Percentiles rank a stretch among this genome's conserved stretches.
phyloP scores from a whole-genome alignment of 2,797 vertebrate species.

The Melanotaenia parkinsoni region DNA sequence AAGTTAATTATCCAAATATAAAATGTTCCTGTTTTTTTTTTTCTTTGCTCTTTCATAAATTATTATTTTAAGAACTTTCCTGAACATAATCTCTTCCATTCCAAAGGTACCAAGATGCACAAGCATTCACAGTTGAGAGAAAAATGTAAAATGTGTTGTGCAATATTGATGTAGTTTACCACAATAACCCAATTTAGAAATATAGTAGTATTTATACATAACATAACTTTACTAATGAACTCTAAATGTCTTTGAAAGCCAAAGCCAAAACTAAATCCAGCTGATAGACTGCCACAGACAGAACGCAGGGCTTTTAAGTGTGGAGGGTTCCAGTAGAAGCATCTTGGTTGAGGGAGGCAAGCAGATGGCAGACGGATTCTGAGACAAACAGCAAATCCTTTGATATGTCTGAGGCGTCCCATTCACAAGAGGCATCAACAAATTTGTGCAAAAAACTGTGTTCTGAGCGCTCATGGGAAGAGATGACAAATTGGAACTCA shows the following conservation, averaged over 20 bases:
- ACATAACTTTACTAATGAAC: slow-evolving; percentile 17
- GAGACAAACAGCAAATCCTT: slow-evolving; percentile 57
- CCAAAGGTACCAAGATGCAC: too few species aligned
- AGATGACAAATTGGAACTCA: slow-evolving; percentile 59
- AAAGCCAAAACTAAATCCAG: slow-evolving; percentile 3
- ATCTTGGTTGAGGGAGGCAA: slow-evolving; percentile 56
- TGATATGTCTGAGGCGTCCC: slow-evolving; percentile 57
- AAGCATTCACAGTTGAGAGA: too few species aligned
- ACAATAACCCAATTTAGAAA: not conserved
- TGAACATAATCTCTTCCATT: too few species aligned
- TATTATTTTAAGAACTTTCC: too few species aligned
- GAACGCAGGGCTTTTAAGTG: slow-evolving; percentile 33
- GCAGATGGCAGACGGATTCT: slow-evolving; percentile 66
- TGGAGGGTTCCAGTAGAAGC: slow-evolving; percentile 39
- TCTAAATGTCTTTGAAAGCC: slow-evolving; percentile 29
- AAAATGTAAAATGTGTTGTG: too few species aligned
- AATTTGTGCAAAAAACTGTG: slow-evolving; percentile 55
- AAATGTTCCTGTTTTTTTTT: too few species aligned
- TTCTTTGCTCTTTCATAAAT: too few species aligned
- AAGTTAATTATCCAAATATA: too few species aligned
- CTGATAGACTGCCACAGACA: slow-evolving; percentile 24
- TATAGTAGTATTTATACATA: slow-evolving; percentile 3
- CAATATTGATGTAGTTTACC: not conserved
- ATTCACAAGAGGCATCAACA: slow-evolving; percentile 51
- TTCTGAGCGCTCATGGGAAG: slow-evolving; percentile 35